These are phyloP conservation scores for Enteromius afrohamiltoni DNA, from an alignment of 2,797 vertebrate genomes.

Conservation along the genomic window DNA sequence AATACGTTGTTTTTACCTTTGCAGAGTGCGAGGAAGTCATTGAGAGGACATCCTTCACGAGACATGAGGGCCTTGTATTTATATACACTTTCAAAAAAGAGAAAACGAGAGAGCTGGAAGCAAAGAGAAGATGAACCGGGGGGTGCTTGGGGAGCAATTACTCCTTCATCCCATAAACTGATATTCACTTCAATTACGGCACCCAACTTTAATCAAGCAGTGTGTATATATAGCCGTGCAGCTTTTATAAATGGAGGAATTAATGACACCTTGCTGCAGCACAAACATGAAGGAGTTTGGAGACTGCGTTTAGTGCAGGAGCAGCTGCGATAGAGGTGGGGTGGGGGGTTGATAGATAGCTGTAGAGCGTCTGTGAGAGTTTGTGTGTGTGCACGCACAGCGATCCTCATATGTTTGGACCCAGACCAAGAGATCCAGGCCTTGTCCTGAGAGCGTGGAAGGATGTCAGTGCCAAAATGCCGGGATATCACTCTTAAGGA, in stretches of 20 bases:
- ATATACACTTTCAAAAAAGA: slow-evolving; percentile 63
- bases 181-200: slow-evolving; percentile 76
- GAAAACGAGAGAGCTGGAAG: slow-evolving; percentile 35
- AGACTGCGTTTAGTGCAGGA: slow-evolving; percentile 57
- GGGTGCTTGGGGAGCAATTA: slow-evolving; percentile 74
- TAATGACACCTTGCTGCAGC: slow-evolving; percentile 66
- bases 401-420: slow-evolving; percentile 52
- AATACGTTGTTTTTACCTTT: slow-evolving; percentile 71
- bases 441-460: slow-evolving; percentile 44
- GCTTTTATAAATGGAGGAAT: slow-evolving; percentile 74
- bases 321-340: slow-evolving; percentile 37
- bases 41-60: slow-evolving; percentile 72
- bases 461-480: slow-evolving; percentile 53
- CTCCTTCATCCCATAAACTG: slow-evolving; percentile 75
- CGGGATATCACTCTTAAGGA: slow-evolving; percentile 52
- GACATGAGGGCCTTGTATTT: slow-evolving; percentile 67
- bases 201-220: slow-evolving; percentile 79
- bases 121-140: slow-evolving; percentile 30
- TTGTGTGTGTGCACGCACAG: slow-evolving; percentile 42
- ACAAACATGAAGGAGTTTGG: slow-evolving; percentile 63
- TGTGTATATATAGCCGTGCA: slow-evolving; percentile 75
- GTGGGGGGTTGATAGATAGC: slow-evolving; percentile 62
- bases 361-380: slow-evolving; percentile 1
- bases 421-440: slow-evolving; percentile 47
- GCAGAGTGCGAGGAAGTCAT: slow-evolving; percentile 59